Base-by-base conservation (phyloP, 2,797 vertebrate genomes). In the Passerculus sandwichensis region DNA sequence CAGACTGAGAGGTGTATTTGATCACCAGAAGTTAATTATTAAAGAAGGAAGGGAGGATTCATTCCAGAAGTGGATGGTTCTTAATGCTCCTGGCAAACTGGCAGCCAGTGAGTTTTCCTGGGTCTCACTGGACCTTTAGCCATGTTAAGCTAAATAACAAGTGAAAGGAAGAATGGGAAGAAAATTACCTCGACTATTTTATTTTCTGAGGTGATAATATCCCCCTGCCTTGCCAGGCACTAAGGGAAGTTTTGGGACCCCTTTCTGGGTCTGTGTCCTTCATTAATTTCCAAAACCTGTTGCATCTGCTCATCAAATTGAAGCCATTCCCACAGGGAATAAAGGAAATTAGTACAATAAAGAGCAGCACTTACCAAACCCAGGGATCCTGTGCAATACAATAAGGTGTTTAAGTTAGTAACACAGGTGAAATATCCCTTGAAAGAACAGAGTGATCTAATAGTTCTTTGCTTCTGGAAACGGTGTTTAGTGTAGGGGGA, bases 1-100 rank as follows among this genome's bases (percentile, higher is more conserved):
- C 71, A 84, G 19, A 69, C 62, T 69, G 59, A 86, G 65, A 66
- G 83, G 36, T 62, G 47, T 27, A 13, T 86, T 86, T 86, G 71
- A 47, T 88, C 83, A 59, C n/a, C n/a, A 84, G 25, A 27, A 90
- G 44, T 92, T 72, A 72, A 93, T 81, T 67, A 65, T 76, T 88
- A 40, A 90, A 61, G 60, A 75, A 44, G 38, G 18, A 59, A 78
- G 60, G 44, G 47, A 40, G 62, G 59, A 60, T 45, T 51, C 10
- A 7, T 62, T 82, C 83, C 61, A 56, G 18, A 89, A 67, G 50
- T 60, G 82, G 83, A 50, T 75, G 77, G n/a, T 42, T 85, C 64
- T 59, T 40, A 59, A 12, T 14, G 30, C 77, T 91, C 81, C 67
- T 10, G 6, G 60, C 6, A 60, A 45, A 18, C 76, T 40, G 25